Evolutionary conservation across 2,888 invertebrate genomes (phyloP).

Genomic region (Hybos culiciformis): DNA sequence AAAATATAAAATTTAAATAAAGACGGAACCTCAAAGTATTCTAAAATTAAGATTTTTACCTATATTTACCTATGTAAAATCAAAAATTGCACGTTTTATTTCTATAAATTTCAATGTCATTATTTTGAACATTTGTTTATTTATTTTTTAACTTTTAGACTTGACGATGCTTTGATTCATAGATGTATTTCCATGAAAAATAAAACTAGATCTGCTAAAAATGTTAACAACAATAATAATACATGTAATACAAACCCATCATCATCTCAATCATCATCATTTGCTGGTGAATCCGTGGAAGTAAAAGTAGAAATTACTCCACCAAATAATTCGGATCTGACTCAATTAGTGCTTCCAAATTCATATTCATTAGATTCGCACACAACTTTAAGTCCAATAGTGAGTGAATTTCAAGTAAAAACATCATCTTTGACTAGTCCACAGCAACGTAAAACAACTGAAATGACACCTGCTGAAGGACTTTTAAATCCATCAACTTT

Average conservation of each 20-base stretch:
- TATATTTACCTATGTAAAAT: neutral
- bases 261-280: slow-evolving; percentile 34
- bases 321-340: slow-evolving; percentile 27
- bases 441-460: slow-evolving; percentile 29
- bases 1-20: too few species aligned
- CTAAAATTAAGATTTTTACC: too few species aligned
- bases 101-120: neutral
- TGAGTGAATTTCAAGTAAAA: slow-evolving; percentile 6
- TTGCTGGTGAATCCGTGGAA: slow-evolving; percentile 34
- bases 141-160: neutral
- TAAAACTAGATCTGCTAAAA: neutral
- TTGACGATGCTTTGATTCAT: neutral
- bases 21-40: too few species aligned
- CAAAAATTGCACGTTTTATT: neutral
- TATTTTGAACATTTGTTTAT: neutral
- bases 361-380: slow-evolving; percentile 35
- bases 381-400: slow-evolving; percentile 27
- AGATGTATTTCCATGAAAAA: neutral
- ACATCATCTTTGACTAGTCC: slow-evolving; percentile 14
- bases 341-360: slow-evolving; percentile 25
- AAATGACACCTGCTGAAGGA: slow-evolving; percentile 28
- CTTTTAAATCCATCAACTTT: slow-evolving; percentile 32
- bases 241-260: slow-evolving; percentile 33
- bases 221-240: slow-evolving; percentile 14
- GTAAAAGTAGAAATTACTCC: slow-evolving; percentile 37